Evolutionary conservation across 2,888 invertebrate species (phyloP).

Genomic region (Drosophila subquinaria): DNA sequence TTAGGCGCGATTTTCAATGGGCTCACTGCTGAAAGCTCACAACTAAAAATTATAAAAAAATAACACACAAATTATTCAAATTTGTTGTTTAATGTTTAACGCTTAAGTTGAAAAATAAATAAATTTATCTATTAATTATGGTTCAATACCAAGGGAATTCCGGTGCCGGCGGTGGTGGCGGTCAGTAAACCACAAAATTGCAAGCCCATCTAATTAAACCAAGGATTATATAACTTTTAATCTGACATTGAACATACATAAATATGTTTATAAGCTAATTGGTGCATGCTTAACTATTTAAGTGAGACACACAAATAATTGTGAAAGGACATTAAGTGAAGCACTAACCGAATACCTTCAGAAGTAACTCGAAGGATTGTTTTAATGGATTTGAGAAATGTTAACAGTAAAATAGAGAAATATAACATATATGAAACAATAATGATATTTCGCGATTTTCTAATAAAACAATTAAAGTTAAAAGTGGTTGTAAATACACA

Average conservation of each 20-base stretch:
- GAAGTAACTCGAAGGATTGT: background rate
- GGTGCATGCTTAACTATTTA: constrained; percentile 22
- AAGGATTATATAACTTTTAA: constrained; percentile 18
- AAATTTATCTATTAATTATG: constrained; percentile 37
- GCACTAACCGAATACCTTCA: background rate
- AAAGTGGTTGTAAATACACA: too few species aligned
- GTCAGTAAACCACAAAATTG: constrained; percentile 35
- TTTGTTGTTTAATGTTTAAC: constrained; percentile 25
- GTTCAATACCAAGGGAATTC: constrained; percentile 70
- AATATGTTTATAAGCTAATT: background rate
- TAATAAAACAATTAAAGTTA: too few species aligned
- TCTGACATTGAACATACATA: constrained; percentile 9
- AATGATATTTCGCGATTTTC: too few species aligned
- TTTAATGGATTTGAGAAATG: background rate
- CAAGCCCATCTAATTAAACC: constrained; percentile 1
- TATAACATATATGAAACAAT: too few species aligned
- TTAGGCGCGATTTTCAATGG: constrained; percentile 81
- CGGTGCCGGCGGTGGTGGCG: constrained; percentile 58
- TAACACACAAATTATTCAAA: background rate
- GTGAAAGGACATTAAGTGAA: background rate
- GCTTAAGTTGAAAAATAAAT: background rate
- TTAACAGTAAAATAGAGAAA: too few species aligned
- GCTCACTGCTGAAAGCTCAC: constrained; percentile 63
- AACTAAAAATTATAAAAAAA: constrained; percentile 43
- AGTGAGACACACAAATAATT: background rate